Evolutionary conservation across 2,113 vertebrate genomes (phyloP), one percentile per base, ranked within the genome.

Genomic region (Microcebus jonahi): DNA sequence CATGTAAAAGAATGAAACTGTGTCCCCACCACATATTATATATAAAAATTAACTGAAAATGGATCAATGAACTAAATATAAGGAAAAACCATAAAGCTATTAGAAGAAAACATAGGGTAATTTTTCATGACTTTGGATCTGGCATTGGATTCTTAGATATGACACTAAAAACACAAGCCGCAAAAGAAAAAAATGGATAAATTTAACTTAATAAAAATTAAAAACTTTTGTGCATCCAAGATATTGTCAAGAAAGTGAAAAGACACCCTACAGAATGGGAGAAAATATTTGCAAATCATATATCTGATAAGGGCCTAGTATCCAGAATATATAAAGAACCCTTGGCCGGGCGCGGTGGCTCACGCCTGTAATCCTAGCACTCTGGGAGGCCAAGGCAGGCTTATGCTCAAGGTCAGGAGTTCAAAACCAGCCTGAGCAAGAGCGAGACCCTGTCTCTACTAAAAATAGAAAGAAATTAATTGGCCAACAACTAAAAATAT

Each of bases 251-350:
- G 83, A 88, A 82, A 82, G n/a, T 73, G 5, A 73, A 88, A 94
- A 81, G 34, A 63, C 8, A 80, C 1, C 17, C 27, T 63, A 45
- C 36, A 88, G 7, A 42, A 50, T 73, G 48, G 48, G 83, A 92
- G 94, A 88, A 95, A 83, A 88, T 92, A 92, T 82, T 92, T 95
- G 27, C 48, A 82, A 36, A 48, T 81, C 31, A 34, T 48, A 17
- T 80, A 55, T 65, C 67, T 75, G 57, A 75, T 65, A 88, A 73
- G 27, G n/a, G 29, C 81, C 55, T 94, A 55, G 14, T 42, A 50
- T 42, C 20, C 39, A 73, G 76, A 63, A 81, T 71, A 63, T 65
- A 39, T 25, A 63, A 73, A 88, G 42, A 73, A 82, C 8, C 73
- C 20, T 36, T 87, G 45, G 45, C 45, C 45, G 1, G 45, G 45